Evolutionary conservation across 2,113 vertebrate species (phyloP).

Genomic region (Anhinga rufa): DNA sequence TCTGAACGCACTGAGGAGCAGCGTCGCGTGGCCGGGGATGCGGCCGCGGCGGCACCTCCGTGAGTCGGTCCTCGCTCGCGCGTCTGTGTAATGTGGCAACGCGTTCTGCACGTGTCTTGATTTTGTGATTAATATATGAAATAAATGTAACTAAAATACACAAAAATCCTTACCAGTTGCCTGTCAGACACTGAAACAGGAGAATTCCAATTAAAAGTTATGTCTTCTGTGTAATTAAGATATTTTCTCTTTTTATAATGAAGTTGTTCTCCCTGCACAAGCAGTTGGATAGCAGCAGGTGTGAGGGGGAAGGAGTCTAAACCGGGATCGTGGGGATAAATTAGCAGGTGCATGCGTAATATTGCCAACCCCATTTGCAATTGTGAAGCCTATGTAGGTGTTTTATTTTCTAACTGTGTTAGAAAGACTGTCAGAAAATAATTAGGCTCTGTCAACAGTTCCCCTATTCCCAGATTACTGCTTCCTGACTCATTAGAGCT

Average conservation of each 20-base stretch:
- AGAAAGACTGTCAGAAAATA: conserved; percentile 57
- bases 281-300: conserved; percentile 36
- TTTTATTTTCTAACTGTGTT: conserved; percentile 48
- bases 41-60: fast-evolving
- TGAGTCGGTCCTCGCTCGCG: not conserved
- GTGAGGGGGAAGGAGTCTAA: conserved; percentile 49
- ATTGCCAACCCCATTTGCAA: not conserved
- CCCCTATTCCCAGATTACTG: conserved; percentile 11
- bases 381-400: not conserved
- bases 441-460: conserved; percentile 58
- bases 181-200: not conserved
- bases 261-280: not conserved
- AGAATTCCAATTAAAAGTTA: not conserved
- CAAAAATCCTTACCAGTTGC: not conserved
- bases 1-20: not conserved
- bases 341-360: conserved; percentile 14
- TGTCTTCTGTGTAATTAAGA: not conserved
- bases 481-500: conserved; percentile 60
- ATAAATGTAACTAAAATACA: not conserved
- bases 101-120: not conserved
- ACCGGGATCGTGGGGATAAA: not conserved
- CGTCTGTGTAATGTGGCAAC: not conserved
- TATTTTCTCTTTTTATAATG: not conserved
- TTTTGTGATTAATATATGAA: not conserved
- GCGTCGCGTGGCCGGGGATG: not conserved